Conservation (phyloP, 2,888 invertebrate species). For the Ceramica pisi region DNA sequence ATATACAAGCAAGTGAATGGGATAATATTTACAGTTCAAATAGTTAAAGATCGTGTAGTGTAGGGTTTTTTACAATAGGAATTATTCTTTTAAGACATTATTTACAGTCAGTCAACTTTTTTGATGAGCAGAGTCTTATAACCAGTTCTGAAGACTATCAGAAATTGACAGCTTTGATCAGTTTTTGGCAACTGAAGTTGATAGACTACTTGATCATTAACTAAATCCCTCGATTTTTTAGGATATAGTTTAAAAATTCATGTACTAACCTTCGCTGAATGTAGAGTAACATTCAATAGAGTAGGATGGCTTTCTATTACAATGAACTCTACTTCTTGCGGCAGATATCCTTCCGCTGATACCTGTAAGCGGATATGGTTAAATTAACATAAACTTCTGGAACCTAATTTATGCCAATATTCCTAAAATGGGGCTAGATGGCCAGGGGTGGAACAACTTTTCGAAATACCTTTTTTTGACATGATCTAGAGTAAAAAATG, state of each 20-base stretch:
- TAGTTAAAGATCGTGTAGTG: not conserved
- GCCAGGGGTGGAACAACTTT: too few species aligned
- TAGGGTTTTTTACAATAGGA: slow-evolving; percentile 32
- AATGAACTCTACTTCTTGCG: slow-evolving; percentile 96
- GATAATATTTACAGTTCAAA: slow-evolving; percentile 42
- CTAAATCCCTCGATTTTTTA: not conserved
- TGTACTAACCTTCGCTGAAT: slow-evolving; percentile 93
- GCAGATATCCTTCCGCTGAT: slow-evolving; percentile 95
- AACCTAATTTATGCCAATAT: not conserved
- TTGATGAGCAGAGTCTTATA: not conserved
- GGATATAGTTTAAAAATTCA: not conserved
- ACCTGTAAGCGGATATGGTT: slow-evolving; percentile 89
- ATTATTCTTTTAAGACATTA: not conserved
- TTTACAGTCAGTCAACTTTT: slow-evolving; percentile 10
- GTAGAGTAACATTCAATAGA: slow-evolving; percentile 95
- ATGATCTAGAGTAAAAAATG: not conserved
- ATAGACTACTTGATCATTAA: not conserved
- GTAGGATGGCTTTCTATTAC: slow-evolving; percentile 97
- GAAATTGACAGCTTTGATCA: not conserved
- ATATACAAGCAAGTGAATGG: slow-evolving; percentile 37
- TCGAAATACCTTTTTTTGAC: too few species aligned
- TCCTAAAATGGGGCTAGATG: not conserved
- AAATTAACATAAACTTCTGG: slow-evolving; percentile 8
- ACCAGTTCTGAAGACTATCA: not conserved
- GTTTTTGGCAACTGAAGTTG: too few species aligned